These are phyloP conservation scores for Seriola quinqueradiata DNA, from an alignment of 2,113 vertebrate genomes.

Conservation along the genomic window DNA sequence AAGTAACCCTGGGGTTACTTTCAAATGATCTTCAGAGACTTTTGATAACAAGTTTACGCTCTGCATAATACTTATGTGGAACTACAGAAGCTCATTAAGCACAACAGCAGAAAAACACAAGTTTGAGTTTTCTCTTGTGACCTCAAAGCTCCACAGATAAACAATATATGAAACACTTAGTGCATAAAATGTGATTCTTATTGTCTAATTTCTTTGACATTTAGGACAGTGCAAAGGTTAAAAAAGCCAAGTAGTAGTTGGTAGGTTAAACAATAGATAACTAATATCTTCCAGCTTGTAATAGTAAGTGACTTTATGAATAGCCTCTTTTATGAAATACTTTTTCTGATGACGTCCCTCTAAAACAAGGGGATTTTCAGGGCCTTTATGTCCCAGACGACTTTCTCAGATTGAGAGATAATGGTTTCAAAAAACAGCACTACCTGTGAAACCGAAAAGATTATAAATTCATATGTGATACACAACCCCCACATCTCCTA, in stretches of 20 bases:
- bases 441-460: background rate
- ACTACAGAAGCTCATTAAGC: conserved; percentile 8
- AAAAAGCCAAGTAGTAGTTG: background rate
- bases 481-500: background rate
- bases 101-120: background rate
- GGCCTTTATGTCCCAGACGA: background rate
- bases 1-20: conserved; percentile 49
- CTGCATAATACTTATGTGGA: background rate
- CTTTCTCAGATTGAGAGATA: conserved; percentile 3
- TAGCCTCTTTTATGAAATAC: background rate
- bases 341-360: background rate
- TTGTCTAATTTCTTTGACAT: background rate
- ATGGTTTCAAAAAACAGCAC: background rate
- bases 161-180: background rate
- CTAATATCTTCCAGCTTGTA: background rate
- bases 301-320: conserved; percentile 7
- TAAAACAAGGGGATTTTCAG: background rate
- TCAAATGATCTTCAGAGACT: conserved; percentile 37
- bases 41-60: conserved; percentile 12
- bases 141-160: background rate
- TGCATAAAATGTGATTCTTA: background rate
- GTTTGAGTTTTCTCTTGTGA: background rate
- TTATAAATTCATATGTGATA: background rate
- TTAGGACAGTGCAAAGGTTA: background rate
- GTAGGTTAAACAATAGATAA: background rate